These are phyloP conservation scores for Triplophysa yarkandensis DNA, from an alignment of 2,797 vertebrate species.

Conservation along the genomic window DNA sequence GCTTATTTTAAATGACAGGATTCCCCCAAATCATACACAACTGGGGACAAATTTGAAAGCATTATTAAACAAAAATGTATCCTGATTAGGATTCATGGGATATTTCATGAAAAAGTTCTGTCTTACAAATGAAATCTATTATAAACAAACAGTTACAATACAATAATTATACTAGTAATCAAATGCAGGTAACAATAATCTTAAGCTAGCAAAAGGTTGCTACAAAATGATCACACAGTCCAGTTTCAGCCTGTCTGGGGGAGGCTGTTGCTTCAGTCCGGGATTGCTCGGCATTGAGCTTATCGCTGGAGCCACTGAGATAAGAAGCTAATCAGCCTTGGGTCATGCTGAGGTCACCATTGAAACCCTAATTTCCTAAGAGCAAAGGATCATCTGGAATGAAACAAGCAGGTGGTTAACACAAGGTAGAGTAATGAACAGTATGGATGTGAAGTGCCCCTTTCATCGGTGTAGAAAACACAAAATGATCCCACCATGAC, in stretches of 20 bases:
- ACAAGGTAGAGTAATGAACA: neutral
- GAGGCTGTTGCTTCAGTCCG: conserved; percentile 48
- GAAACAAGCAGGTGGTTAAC: conserved; percentile 27
- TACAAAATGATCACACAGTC: conserved; percentile 53
- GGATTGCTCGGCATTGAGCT: conserved; percentile 58
- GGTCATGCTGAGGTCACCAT: conserved; percentile 59
- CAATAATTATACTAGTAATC: conserved; percentile 60
- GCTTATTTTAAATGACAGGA: conserved; percentile 17
- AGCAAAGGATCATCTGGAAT: conserved; percentile 66
- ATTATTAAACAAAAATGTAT: conserved; percentile 33
- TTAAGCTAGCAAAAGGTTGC: conserved; percentile 51
- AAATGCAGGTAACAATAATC: conserved; percentile 61
- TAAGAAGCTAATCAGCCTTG: conserved; percentile 52
- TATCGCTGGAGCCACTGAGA: conserved; percentile 51
- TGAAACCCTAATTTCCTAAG: conserved; percentile 62
- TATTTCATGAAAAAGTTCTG: conserved; percentile 52
- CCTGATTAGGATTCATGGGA: conserved; percentile 43
- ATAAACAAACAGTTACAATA: conserved; percentile 69
- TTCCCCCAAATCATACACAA: conserved; percentile 40
- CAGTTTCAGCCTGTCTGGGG: conserved; percentile 23
- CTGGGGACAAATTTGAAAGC: conserved; percentile 16
- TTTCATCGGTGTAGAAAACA: neutral
- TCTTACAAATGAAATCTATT: conserved; percentile 68
- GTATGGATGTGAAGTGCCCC: neutral
- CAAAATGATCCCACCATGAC: conserved; percentile 70